A percentile compares a stretch with the other conserved stretches of the same genome.
phyloP scores from a whole-genome alignment of 2,888 invertebrate genomes.

The Oasisia sp. region DNA sequence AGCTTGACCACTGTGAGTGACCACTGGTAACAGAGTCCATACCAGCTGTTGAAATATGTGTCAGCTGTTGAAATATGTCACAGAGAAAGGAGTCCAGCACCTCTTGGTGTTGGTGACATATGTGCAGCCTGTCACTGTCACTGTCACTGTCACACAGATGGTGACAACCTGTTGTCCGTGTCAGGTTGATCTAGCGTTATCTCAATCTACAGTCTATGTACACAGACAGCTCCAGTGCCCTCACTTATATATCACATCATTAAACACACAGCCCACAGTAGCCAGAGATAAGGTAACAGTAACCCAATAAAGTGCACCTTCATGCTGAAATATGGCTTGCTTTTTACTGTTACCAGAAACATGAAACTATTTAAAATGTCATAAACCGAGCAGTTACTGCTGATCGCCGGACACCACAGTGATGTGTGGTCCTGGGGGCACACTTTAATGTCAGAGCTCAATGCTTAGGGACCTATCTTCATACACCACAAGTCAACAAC shows the following conservation, averaged over 20 bases:
- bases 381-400: background rate
- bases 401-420: background rate
- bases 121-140: background rate
- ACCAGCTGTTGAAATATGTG: background rate
- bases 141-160: background rate
- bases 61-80: background rate
- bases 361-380: constrained; percentile 17
- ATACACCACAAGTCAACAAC: background rate
- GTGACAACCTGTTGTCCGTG: background rate
- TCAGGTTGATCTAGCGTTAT: background rate
- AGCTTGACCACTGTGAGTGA: background rate
- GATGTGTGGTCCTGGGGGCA: background rate
- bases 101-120: constrained; percentile 3
- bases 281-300: background rate
- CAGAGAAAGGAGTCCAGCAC: background rate
- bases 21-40: background rate
- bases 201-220: background rate
- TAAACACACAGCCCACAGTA: background rate
- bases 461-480: background rate
- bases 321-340: background rate
- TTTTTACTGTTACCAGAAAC: constrained; percentile 8
- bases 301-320: background rate
- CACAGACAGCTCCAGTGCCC: background rate
- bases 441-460: background rate
- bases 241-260: background rate